Conservation (phyloP, 2,888 invertebrate species). For the Leistus spinibarbis region DNA sequence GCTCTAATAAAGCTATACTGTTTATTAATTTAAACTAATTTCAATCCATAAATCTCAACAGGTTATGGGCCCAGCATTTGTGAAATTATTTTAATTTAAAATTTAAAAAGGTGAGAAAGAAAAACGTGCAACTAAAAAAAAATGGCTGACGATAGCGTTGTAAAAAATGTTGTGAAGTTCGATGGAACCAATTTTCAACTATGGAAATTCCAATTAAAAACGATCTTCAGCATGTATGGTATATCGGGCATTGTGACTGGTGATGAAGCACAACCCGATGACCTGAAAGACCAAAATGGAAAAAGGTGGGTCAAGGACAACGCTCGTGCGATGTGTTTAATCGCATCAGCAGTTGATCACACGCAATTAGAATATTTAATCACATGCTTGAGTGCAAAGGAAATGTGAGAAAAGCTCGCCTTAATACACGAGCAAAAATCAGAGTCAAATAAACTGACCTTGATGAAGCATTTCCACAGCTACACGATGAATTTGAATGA, state of each 20-base stretch:
- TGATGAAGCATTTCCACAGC: slow-evolving; percentile 42
- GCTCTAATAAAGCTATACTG: too few species aligned
- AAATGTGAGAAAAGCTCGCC: slow-evolving; percentile 44
- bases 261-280: slow-evolving; percentile 3
- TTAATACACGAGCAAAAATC: slow-evolving; percentile 45
- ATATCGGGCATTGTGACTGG: slow-evolving; percentile 12
- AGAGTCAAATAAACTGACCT: slow-evolving; percentile 42
- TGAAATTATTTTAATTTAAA: too few species aligned
- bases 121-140: too few species aligned
- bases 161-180: slow-evolving; percentile 38
- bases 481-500: slow-evolving; percentile 40
- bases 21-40: too few species aligned
- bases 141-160: neutral
- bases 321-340: slow-evolving; percentile 44
- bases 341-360: slow-evolving; percentile 43
- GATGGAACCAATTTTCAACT: slow-evolving; percentile 44
- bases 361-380: slow-evolving; percentile 41
- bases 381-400: slow-evolving; percentile 41
- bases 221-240: slow-evolving; percentile 41
- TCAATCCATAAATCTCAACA: too few species aligned
- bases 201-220: slow-evolving; percentile 44
- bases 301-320: slow-evolving; percentile 42
- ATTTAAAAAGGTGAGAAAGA: too few species aligned
- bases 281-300: neutral
- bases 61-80: too few species aligned